Conservation (phyloP, 2,113 vertebrate genomes). For the Ceratotherium simum region DNA sequence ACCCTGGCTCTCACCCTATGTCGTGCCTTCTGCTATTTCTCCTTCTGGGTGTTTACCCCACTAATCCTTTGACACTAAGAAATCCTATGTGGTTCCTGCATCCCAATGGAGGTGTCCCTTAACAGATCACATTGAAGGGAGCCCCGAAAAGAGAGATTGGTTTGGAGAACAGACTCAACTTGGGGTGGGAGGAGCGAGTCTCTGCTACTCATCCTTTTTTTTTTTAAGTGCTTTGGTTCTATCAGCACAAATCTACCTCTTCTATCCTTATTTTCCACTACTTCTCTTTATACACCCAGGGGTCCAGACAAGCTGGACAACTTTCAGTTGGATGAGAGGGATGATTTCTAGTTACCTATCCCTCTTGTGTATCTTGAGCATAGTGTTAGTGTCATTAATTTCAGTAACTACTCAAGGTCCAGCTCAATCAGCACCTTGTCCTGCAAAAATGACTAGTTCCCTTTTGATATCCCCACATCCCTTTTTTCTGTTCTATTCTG, state of each 20-base stretch:
- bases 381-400: not conserved
- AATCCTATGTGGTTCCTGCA: not conserved
- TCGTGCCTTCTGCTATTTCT: not conserved
- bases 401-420: not conserved
- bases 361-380: not conserved
- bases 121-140: not conserved
- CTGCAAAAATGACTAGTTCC: not conserved
- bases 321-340: not conserved
- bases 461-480: not conserved
- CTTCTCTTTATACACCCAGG: not conserved
- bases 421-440: not conserved
- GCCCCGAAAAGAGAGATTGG: not conserved
- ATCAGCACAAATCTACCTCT: not conserved
- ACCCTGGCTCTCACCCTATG: too few relatives aligned
- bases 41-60: not conserved
- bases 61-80: not conserved
- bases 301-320: not conserved
- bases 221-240: not conserved
- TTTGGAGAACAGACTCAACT: not conserved
- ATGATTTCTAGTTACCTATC: not conserved
- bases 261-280: not conserved
- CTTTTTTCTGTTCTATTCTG: not conserved
- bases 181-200: rapidly evolving
- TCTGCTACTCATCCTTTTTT: rapidly evolving
- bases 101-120: not conserved